A percentile compares a stretch with the other conserved stretches of the same genome.
These are phyloP conservation scores for Branchellion lobata DNA, from an alignment of 2,888 invertebrate genomes.

Conservation along the genomic window DNA sequence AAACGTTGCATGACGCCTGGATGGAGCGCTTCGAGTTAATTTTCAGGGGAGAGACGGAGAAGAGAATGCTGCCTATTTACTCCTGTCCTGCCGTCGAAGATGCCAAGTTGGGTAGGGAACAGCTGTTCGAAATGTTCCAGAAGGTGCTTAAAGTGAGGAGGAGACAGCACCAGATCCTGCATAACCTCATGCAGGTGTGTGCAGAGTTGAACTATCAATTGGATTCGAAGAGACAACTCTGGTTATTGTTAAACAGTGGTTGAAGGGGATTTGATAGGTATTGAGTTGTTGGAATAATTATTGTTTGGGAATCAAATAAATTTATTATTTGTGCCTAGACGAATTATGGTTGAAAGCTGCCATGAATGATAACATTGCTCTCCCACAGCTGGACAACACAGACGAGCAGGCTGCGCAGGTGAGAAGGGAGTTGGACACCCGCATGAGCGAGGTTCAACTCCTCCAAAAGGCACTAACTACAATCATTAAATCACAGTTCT, in stretches of 20 bases:
- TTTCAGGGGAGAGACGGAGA: slow-evolving; percentile 33
- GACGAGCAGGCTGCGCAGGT: slow-evolving; percentile 41
- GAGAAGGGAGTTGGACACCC: slow-evolving; percentile 36
- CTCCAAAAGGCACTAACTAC: slow-evolving; percentile 20
- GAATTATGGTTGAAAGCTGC: too few relatives aligned
- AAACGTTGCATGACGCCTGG: slow-evolving; percentile 18
- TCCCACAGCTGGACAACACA: slow-evolving; percentile 27
- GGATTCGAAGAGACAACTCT: too few relatives aligned
- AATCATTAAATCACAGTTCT: too few relatives aligned
- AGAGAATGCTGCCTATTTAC: slow-evolving; percentile 10
- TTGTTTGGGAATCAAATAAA: too few relatives aligned
- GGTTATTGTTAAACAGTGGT: too few relatives aligned
- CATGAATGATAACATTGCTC: too few relatives aligned
- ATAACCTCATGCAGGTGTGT: slow-evolving; percentile 28
- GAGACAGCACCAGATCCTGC: slow-evolving; percentile 24
- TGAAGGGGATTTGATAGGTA: too few relatives aligned
- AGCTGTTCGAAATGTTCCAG: slow-evolving; percentile 40
- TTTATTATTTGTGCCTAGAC: too few relatives aligned
- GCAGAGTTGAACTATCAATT: not conserved
- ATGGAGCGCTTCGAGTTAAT: slow-evolving; percentile 39
- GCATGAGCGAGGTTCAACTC: slow-evolving; percentile 23
- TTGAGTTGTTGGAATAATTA: too few relatives aligned
- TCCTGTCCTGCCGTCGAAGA: slow-evolving; percentile 2
- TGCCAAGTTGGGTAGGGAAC: slow-evolving; percentile 23
- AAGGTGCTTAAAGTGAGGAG: slow-evolving; percentile 23